Evolutionary conservation across 1,140 invertebrate species (phyloP).

Genomic region (Carposina sasakii): DNA sequence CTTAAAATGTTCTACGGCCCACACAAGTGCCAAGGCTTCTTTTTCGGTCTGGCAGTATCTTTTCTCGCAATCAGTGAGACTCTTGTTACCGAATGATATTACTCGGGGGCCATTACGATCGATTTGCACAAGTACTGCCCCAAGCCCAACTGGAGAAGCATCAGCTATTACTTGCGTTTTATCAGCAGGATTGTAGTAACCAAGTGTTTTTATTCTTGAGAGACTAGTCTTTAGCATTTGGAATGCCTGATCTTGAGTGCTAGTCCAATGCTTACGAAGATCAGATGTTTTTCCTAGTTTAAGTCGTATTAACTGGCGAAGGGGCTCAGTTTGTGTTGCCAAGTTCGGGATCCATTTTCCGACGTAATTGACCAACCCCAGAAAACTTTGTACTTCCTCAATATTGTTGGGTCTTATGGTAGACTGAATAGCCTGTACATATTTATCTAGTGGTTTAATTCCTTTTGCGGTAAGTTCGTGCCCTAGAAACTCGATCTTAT

Average conservation of each 20-base stretch:
- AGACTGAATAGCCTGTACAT: background rate
- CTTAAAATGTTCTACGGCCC: constrained; percentile 16
- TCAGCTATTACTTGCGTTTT: background rate
- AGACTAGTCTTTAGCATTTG: background rate
- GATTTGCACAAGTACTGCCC: background rate
- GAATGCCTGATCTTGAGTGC: background rate
- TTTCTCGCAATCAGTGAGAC: background rate
- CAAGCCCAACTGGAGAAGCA: background rate
- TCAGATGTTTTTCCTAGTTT: background rate
- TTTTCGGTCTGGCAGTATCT: constrained; percentile 5
- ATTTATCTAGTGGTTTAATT: background rate
- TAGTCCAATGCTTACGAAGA: background rate
- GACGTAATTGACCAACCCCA: background rate
- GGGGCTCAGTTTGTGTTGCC: background rate
- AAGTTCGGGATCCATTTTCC: background rate
- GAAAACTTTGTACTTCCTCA: background rate
- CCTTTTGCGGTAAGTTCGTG: background rate
- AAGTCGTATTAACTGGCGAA: background rate
- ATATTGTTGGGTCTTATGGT: background rate
- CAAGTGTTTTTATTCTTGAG: background rate
- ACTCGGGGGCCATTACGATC: background rate
- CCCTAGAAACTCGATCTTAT: background rate
- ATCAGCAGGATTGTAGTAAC: constrained; percentile 10
- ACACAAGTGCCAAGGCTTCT: constrained; percentile 8
- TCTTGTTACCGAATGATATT: background rate